Base-by-base conservation (phyloP, 2,113 vertebrate genomes). In the Gopherus flavomarginatus region DNA sequence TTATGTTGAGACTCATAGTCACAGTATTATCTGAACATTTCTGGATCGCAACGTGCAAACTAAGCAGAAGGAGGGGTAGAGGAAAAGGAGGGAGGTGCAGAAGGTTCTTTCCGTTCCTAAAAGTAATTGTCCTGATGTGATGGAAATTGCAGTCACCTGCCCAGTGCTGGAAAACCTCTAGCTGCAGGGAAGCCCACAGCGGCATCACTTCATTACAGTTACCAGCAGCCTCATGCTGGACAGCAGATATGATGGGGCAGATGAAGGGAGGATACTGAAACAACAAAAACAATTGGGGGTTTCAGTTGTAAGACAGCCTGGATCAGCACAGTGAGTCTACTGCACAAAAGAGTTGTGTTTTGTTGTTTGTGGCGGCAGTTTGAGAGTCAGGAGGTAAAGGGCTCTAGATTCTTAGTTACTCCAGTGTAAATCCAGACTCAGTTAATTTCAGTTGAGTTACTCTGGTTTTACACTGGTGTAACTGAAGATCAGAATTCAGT, bases 91-190 rank as follows among this genome's bases (percentile, higher is more conserved):
- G 93, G 94, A 95, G 92, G 90, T 87, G 88, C 87, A 0, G 65
- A 98, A 96, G 92, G 96, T 97, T 98, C 95, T 96, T 97, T 98
- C 97, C 85, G 50, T 96, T 96, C 95, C 90, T 90, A 93, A 96
- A 97, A 97, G 93, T 91, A 93, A 97, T 97, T 97, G 92, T 97
- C 92, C 85, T 69, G 87, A 91, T 95, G 86, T 97, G 97, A 96
- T 98, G 96, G 95, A 92, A 97, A 97, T 97, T 87, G 82, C 97
- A 97, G 95, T 96, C 94, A 97, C 96, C 96, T 97, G 97, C 93
- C 44, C 77, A 65, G 83, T 49, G 80, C 92, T 96, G 96, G 96
- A 97, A 97, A 97, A 93, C 91, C 88, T 93, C 90, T 42, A 95
- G 78, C 95, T 93, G 11, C 85, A 82, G 96, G 89, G 95, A 94